phyloP scores from a whole-genome alignment of 2,797 vertebrate species.

The Eospalax fontanierii region DNA sequence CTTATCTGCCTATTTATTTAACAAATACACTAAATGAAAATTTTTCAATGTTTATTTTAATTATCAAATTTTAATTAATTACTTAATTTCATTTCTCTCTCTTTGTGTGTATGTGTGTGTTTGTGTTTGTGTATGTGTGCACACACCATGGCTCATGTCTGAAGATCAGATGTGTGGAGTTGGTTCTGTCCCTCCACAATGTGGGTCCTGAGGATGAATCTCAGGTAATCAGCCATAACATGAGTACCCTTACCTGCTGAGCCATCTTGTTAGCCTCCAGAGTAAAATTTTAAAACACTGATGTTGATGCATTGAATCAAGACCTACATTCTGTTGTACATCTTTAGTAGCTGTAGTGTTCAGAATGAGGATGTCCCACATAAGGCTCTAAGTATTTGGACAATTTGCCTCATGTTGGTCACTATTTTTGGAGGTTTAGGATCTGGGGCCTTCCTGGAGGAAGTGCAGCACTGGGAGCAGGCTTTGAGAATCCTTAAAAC shows the following conservation, averaged over 20 bases:
- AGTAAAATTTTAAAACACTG: not conserved
- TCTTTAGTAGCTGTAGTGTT: not conserved
- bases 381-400: too few species aligned
- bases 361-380: too few species aligned
- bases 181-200: too few species aligned
- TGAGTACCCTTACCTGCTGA: too few species aligned
- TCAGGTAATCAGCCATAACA: too few species aligned
- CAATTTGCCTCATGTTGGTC: too few species aligned
- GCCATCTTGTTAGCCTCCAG: not conserved
- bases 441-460: too few species aligned
- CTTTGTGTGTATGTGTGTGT: rapidly evolving
- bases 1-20: not conserved
- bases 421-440: too few species aligned
- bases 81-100: not conserved
- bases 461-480: too few species aligned
- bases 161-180: too few species aligned
- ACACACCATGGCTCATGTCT: too few species aligned
- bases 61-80: not conserved
- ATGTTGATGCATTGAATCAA: not conserved
- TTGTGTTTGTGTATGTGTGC: not conserved
- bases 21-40: not conserved
- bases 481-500: too few species aligned
- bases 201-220: not conserved
- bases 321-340: not conserved
- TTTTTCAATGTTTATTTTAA: not conserved